Base-by-base conservation (phyloP, 2,888 invertebrate species). In the Drymonia ruficornis region DNA sequence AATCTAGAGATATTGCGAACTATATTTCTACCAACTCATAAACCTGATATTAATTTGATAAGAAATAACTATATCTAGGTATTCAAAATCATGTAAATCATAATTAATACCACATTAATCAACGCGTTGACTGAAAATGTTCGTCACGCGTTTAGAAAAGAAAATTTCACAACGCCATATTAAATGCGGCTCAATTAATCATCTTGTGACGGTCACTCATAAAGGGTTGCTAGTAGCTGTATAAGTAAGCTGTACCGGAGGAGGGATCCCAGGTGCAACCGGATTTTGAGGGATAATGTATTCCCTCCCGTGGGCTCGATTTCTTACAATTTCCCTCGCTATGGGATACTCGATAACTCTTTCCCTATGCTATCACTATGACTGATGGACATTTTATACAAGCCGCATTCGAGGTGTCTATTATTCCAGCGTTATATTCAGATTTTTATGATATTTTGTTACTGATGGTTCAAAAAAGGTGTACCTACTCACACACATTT, bases 281-380 rank as follows among this genome's bases (percentile, higher is more conserved):
- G 53, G 54, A 63, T 71, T 64, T 60, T 59, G 70, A 63, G 67
- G 72, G 69, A 76, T 81, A 81, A 81, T 81, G 66, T 80, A 79
- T 81, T 75, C 61, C 49, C 47, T 70, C 65, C 66, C 56, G 49
- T 40, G 53, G 36, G 46, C 40, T 44, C 48, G 53, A 52, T 57
- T 38, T 49, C 31, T 46, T 56, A 53, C 43, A 55, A 58, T 65
- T 61, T 52, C 51, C 47, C 44, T 44, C 48, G 23, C 53, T 28
- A 50, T 55, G 48, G 51, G 59, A 64, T 67, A 55, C 61, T 65
- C 56, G 50, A 65, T 61, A 65, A 51, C 54, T 50, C 19, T 44
- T 48, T 38, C 47, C 56, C 54, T 56, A 45, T 50, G 28, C 51
- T 52, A 50, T n/a, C 38, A 19, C 51, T 61, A 58, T 70, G 63